These are phyloP conservation scores for Mus pahari DNA, from an alignment of 2,113 vertebrate species.

Conservation along the genomic window DNA sequence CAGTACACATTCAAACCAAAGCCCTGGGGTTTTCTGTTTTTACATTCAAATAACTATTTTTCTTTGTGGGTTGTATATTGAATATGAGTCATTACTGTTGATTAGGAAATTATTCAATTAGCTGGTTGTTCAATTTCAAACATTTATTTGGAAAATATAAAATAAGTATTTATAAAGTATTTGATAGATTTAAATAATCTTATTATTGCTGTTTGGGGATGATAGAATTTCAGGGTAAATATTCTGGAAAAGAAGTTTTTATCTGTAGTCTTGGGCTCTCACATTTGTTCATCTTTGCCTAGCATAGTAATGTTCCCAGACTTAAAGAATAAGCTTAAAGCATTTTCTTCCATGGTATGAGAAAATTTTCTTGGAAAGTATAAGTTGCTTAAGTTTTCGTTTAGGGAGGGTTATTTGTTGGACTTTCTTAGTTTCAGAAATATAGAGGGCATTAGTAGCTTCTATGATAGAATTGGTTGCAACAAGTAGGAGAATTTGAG, in stretches of 20 bases:
- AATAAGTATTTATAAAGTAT: not conserved
- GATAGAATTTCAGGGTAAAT: not conserved
- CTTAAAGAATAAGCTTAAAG: not conserved
- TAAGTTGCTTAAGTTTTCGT: not conserved
- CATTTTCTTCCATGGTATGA: not conserved
- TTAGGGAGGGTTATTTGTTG: not conserved
- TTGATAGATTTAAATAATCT: not conserved
- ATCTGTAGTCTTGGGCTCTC: not conserved
- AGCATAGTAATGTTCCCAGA: not conserved
- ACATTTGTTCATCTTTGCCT: not conserved
- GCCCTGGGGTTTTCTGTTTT: not conserved
- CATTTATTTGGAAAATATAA: not conserved
- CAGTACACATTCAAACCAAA: not conserved
- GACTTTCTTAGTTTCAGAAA: not conserved
- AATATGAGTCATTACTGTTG: not conserved
- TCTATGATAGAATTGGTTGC: not conserved
- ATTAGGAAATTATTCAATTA: not conserved
- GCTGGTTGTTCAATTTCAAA: not conserved
- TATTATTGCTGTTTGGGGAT: not conserved
- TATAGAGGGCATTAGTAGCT: not conserved
- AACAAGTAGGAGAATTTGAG: not conserved
- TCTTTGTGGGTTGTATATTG: not conserved
- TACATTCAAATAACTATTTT: not conserved
- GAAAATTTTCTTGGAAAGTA: not conserved
- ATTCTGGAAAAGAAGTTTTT: not conserved